These are phyloP conservation scores for Lasioglossum calceatum DNA, from an alignment of 2,888 invertebrate genomes.

Conservation along the genomic window DNA sequence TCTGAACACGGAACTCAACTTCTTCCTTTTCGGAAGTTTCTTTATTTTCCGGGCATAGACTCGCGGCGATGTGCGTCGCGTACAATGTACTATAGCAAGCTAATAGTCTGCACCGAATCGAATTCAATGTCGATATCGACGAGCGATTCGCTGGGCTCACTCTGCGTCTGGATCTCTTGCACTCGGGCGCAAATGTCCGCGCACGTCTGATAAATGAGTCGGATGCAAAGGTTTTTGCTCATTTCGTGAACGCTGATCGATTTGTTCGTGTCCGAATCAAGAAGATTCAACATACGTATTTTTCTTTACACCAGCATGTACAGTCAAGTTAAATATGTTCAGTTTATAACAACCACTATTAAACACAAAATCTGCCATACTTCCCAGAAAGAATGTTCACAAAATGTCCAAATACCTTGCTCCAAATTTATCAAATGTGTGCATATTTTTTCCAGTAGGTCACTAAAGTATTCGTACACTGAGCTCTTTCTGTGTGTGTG, in stretches of 20 bases:
- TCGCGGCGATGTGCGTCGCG: constrained; percentile 25
- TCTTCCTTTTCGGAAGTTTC: constrained; percentile 22
- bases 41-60: constrained; percentile 12
- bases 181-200: background rate
- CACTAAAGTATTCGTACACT: background rate
- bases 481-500: background rate
- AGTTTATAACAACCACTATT: background rate
- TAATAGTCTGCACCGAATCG: constrained; percentile 25
- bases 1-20: constrained; percentile 58
- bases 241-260: background rate
- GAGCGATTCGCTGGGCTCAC: background rate
- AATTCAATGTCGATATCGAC: constrained; percentile 27
- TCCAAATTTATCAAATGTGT: background rate
- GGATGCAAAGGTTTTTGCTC: background rate
- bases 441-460: background rate
- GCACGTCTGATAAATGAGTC: background rate
- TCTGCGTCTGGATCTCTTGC: background rate
- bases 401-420: background rate
- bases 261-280: background rate
- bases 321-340: background rate
- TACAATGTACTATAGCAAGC: constrained; percentile 22
- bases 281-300: too few relatives aligned
- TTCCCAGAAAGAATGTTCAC: background rate
- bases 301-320: background rate
- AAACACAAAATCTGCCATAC: background rate